Evolutionary conservation across 64 coral and sea anemone species (phyloP).

Genomic region (Actinia equina): DNA sequence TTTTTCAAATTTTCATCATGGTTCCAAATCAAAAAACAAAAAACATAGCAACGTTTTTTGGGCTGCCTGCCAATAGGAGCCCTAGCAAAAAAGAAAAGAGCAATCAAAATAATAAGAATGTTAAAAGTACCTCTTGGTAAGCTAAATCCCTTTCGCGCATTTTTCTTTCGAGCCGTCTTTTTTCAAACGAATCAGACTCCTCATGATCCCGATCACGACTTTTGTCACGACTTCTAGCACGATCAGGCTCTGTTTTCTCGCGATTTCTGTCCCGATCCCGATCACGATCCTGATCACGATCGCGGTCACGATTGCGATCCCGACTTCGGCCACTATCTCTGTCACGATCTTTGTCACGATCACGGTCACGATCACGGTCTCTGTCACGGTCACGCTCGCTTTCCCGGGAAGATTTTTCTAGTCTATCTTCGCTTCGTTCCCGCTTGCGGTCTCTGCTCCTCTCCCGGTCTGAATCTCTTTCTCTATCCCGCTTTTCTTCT

Average conservation of each 20-base stretch:
- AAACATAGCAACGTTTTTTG: not conserved
- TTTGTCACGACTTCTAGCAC: conserved; percentile 72
- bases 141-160: conserved; percentile 78
- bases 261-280: conserved; percentile 68
- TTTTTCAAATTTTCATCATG: no score
- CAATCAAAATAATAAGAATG: not conserved
- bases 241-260: conserved; percentile 27
- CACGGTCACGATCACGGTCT: conserved; percentile 75
- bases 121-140: conserved; percentile 70
- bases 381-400: conserved; percentile 36
- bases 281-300: conserved; percentile 65
- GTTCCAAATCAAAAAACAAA: no score
- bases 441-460: conserved; percentile 42
- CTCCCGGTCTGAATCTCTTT: conserved; percentile 48
- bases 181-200: conserved; percentile 83
- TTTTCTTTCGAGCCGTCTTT: conserved; percentile 79
- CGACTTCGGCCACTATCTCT: conserved; percentile 63
- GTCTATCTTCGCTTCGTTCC: conserved; percentile 44
- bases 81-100: not conserved
- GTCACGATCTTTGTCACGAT: conserved; percentile 64
- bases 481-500: conserved; percentile 72
- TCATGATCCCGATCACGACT: conserved; percentile 84
- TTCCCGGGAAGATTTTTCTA: conserved; percentile 26
- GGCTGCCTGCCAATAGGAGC: not conserved
- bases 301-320: conserved; percentile 58